These are phyloP conservation scores for Noctua fimbriata DNA, from an alignment of 2,888 invertebrate genomes.

Conservation along the genomic window DNA sequence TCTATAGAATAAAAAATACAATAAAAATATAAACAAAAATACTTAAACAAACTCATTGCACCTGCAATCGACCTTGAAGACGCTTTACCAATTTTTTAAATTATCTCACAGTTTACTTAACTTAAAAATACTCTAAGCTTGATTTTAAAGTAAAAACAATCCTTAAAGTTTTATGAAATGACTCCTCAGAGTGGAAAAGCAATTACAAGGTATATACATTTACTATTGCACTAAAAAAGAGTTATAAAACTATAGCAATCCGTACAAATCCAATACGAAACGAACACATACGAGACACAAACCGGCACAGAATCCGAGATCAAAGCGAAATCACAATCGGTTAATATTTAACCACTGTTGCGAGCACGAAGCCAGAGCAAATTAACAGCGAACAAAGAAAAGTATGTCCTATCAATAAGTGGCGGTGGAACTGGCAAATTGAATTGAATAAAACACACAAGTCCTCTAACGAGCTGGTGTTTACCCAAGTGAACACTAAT, in stretches of 20 bases:
- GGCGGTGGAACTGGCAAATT: conserved; percentile 87
- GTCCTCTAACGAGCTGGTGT: conserved; percentile 90
- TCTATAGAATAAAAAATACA: not conserved
- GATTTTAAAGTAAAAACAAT: not conserved
- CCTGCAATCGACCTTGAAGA: not conserved
- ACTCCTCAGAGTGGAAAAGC: not conserved
- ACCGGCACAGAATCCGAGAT: conserved; percentile 28
- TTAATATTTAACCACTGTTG: conserved; percentile 62
- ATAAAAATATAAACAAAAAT: too few species aligned
- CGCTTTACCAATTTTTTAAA: not conserved
- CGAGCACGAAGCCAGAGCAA: conserved; percentile 71
- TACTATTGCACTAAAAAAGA: not conserved
- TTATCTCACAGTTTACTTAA: not conserved
- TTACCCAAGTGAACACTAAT: conserved; percentile 90
- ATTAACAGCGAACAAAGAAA: conserved; percentile 82
- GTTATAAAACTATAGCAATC: not conserved
- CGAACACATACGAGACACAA: conserved; percentile 13
- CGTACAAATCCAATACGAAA: not conserved
- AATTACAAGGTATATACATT: not conserved
- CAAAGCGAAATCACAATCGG: conserved; percentile 51
- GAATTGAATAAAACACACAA: conserved; percentile 90
- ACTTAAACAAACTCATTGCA: not conserved
- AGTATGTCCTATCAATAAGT: conserved; percentile 87
- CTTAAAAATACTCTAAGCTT: not conserved
- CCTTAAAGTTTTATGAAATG: not conserved